Percentiles rank a stretch among this genome's conserved stretches.
Conservation (phyloP, 2,113 vertebrate genomes). For the Hemibagrus wyckioides region DNA sequence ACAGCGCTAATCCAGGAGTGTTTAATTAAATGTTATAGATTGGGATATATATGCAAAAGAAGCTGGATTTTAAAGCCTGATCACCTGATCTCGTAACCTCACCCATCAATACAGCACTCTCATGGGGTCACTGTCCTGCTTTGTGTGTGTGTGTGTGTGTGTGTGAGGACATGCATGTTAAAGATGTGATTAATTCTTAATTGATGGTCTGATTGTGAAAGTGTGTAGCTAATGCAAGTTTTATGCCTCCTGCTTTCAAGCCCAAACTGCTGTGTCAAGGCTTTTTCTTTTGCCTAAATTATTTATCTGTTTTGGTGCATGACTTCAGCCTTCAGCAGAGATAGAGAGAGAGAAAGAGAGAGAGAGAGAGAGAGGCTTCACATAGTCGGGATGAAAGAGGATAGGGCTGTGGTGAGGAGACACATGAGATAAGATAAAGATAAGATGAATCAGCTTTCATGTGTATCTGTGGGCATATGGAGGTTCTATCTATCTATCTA, state of each 20-base stretch:
- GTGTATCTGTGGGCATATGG: neutral
- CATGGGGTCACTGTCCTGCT: constrained; percentile 10
- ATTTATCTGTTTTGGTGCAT: constrained; percentile 74
- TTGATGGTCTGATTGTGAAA: constrained; percentile 67
- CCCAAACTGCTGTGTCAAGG: constrained; percentile 72
- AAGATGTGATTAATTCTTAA: constrained; percentile 73
- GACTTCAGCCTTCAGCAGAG: constrained; percentile 38
- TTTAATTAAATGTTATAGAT: neutral
- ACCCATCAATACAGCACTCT: neutral
- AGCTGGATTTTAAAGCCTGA: neutral
- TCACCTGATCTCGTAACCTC: neutral
- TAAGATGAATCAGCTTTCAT: constrained; percentile 11
- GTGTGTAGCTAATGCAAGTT: constrained; percentile 73
- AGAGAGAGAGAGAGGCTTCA: constrained; percentile 50
- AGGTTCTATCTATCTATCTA: neutral
- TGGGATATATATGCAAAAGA: neutral
- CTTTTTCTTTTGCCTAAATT: constrained; percentile 71
- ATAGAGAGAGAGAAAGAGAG: constrained; percentile 10
- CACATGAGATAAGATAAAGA: constrained; percentile 5
- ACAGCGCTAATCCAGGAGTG: neutral
- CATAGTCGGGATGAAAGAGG: neutral
- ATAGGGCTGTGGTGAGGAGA: constrained; percentile 32
- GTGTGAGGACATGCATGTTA: neutral
- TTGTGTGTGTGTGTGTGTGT: constrained; percentile 50
- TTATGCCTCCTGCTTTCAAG: constrained; percentile 62